Conservation (phyloP, 2,888 invertebrate species). For the Hypomecis punctinalis region DNA sequence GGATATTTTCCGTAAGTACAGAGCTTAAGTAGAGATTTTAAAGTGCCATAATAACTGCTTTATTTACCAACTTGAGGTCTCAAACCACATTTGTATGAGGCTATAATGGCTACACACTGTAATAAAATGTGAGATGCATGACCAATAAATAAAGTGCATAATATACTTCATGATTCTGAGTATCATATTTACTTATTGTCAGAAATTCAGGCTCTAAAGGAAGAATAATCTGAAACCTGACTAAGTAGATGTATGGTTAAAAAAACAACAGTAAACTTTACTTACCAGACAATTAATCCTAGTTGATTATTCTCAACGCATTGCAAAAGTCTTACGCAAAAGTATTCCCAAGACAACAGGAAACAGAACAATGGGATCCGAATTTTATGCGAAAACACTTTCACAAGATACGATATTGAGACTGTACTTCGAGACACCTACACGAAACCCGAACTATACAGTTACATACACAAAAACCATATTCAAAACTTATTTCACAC, state of each 20-base stretch:
- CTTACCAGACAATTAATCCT: conserved; percentile 52
- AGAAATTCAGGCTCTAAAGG: neutral
- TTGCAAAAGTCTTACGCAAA: conserved; percentile 66
- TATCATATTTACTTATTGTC: neutral
- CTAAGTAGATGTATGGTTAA: neutral
- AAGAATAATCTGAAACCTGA: neutral
- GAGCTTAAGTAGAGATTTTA: too few relatives aligned
- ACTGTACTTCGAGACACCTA: conserved; percentile 76
- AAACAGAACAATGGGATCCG: conserved; percentile 82
- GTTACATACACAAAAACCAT: conserved; percentile 57
- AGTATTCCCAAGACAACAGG: conserved; percentile 75
- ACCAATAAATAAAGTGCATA: too few relatives aligned
- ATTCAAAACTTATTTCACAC: conserved; percentile 46
- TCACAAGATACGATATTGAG: conserved; percentile 76
- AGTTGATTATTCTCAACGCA: conserved; percentile 48
- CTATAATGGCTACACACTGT: too few relatives aligned
- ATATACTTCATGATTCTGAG: too few relatives aligned
- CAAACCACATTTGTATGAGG: too few relatives aligned
- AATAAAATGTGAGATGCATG: too few relatives aligned
- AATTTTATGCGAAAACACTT: conserved; percentile 84
- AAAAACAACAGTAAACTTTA: conserved; percentile 8
- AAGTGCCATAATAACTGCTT: too few relatives aligned
- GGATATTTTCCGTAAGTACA: too few relatives aligned
- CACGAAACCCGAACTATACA: conserved; percentile 73
- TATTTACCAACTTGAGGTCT: too few relatives aligned